Evolutionary conservation across 2,797 vertebrate species (phyloP), one percentile per base, ranked within the genome.

Genomic region (Platyrinchus mystaceus): DNA sequence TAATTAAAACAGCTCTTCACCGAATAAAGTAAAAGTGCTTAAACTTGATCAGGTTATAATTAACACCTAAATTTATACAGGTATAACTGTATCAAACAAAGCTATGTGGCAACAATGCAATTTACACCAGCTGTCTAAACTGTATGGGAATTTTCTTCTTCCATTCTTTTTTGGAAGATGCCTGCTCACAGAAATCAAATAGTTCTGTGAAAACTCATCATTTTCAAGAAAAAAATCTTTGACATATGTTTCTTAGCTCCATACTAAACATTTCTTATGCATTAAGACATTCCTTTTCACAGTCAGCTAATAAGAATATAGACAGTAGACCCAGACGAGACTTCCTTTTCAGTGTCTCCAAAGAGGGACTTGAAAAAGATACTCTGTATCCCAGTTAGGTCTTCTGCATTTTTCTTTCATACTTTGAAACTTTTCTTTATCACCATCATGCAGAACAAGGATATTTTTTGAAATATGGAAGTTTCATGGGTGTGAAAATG

Each of bases 41-140:
- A 82, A 90, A 71, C 41, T 80, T 76, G 47, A 81, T 88, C 26
- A 56, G 84, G 39, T 22, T 84, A 50, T 84, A 95, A 95, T 93
- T 89, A 91, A 56, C 56, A 86, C 14, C 55, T 83, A 80, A 80
- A 91, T n/a, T 12, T 56, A 84, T 71, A 86, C 20, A 89, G 50
- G 41, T 79, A 44, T 37, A 70, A 60, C 39, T 58, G 30, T 41
- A 78, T 63, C 55, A 85, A 84, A 85, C 34, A 79, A 23, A 85
- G 10, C 9, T 84, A 53, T 58, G 39, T 60, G 44, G 28, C 39
- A 93, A 64, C 34, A 28, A 37, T 71, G 21, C 6, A 36, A 53
- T 92, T 92, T 83, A 56, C 15, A 84, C 12, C 53, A 91, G 22
- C 8, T 95, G 16, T 63, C 30, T 91, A 82, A 87, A 70, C 12